phyloP scores from a whole-genome alignment of 1,140 invertebrate genomes.

The Achatina immaculata region DNA sequence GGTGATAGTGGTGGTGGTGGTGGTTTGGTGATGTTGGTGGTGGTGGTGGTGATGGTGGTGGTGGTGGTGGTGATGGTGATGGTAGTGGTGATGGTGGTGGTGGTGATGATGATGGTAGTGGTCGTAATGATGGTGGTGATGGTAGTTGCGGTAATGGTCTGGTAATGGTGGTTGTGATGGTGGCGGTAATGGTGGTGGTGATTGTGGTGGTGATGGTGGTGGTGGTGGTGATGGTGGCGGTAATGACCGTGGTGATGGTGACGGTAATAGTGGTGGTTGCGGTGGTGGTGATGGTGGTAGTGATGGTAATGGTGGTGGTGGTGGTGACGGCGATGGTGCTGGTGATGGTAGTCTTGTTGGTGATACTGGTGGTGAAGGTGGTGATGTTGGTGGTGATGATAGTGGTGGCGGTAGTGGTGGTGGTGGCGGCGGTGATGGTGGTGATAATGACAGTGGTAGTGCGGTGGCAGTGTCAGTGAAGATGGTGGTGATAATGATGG shows the following conservation, averaged over 20 bases:
- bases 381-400: constrained; percentile 3
- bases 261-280: too few species aligned
- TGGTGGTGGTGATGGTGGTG: background rate
- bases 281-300: too few species aligned
- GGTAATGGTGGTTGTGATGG: too few species aligned
- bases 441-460: background rate
- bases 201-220: too few species aligned
- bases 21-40: too few species aligned
- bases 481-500: background rate
- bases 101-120: background rate
- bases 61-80: background rate
- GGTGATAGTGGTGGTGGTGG: background rate
- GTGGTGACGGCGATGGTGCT: background rate
- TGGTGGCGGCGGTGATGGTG: too few species aligned
- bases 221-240: background rate
- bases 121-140: too few species aligned
- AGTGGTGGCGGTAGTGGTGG: background rate
- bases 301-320: too few species aligned
- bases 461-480: too few species aligned
- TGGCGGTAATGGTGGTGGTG: too few species aligned
- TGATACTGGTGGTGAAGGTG: background rate
- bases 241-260: background rate
- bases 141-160: too few species aligned
- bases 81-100: background rate
- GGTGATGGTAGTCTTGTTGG: background rate